phyloP scores from a whole-genome alignment of 2,113 vertebrate genomes.

The Philantomba maxwellii region DNA sequence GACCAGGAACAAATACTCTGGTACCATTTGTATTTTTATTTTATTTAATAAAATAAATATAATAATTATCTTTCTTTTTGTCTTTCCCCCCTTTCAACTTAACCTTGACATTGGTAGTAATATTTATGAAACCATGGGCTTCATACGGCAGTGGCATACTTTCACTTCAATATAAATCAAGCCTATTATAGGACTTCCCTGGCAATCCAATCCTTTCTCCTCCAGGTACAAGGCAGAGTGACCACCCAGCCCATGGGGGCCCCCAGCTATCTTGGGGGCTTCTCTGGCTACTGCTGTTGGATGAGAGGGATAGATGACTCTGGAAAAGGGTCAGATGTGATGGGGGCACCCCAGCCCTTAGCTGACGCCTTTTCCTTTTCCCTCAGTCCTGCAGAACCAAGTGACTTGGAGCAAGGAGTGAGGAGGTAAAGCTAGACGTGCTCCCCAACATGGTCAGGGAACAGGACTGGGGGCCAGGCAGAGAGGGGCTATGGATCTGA shows the following conservation, averaged over 20 bases:
- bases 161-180: background rate
- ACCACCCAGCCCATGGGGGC: background rate
- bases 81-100: background rate
- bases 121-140: background rate
- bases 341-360: background rate
- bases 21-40: background rate
- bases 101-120: background rate
- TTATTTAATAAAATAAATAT: background rate
- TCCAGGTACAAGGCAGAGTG: background rate
- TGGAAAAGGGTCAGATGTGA: background rate
- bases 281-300: background rate
- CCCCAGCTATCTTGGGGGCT: background rate
- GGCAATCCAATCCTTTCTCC: background rate
- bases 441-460: background rate
- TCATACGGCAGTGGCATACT: background rate
- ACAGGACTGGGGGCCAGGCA: background rate
- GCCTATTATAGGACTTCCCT: background rate
- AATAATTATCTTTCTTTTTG: background rate
- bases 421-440: background rate
- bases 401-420: background rate
- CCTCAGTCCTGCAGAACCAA: background rate
- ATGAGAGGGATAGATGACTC: fast-evolving
- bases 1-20: background rate
- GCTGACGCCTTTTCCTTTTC: background rate
- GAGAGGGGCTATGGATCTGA: background rate